Evolutionary conservation across 2,888 invertebrate genomes (phyloP).

Genomic region (Leptinotarsa tumamoca): DNA sequence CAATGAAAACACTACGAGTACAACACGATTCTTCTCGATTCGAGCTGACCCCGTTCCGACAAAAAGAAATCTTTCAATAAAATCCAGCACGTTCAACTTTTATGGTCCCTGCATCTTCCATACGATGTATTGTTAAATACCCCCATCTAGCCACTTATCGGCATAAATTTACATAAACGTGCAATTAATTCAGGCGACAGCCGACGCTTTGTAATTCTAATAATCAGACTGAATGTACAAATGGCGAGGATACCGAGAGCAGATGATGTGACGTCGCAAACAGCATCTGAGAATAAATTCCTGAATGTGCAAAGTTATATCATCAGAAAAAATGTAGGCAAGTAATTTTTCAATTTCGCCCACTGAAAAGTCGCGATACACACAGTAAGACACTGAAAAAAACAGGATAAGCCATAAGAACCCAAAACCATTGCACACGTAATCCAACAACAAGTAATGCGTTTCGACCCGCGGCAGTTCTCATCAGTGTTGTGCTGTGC

Average conservation of each 20-base stretch:
- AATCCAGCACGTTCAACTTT: conserved; percentile 10
- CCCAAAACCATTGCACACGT: no score
- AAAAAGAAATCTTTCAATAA: background rate
- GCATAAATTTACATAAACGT: conserved; percentile 9
- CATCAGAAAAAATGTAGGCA: no score
- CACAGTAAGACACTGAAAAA: no score
- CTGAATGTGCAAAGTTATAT: no score
- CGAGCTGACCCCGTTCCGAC: background rate
- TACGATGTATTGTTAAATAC: conserved; percentile 14
- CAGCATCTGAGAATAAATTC: background rate
- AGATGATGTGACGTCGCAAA: background rate
- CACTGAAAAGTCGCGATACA: no score
- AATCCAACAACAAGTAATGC: no score
- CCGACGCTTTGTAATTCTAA: conserved; percentile 7
- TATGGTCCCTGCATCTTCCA: conserved; percentile 9
- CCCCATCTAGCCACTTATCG: conserved; percentile 6
- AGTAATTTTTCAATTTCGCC: no score
- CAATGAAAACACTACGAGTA: no score
- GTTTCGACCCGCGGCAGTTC: no score
- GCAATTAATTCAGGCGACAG: conserved; percentile 14
- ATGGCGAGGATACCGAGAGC: background rate
- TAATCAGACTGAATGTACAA: conserved; percentile 6
- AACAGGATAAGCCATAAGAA: no score
- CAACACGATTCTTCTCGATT: background rate
- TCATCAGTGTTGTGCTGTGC: no score